These are phyloP conservation scores for Dendrolimus punctatus DNA, from an alignment of 1,140 invertebrate genomes.

Conservation along the genomic window DNA sequence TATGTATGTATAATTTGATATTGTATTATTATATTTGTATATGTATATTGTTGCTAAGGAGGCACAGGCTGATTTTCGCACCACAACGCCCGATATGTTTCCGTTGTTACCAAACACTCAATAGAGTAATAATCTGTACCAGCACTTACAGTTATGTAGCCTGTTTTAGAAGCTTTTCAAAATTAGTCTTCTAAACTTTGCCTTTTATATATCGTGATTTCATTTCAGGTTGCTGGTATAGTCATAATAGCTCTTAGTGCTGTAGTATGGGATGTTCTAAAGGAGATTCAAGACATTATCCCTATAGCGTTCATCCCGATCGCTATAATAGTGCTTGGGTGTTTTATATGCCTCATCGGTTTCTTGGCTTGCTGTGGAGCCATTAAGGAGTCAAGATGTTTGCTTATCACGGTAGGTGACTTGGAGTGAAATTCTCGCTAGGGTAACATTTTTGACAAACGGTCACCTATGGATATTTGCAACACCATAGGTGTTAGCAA, in stretches of 20 bases:
- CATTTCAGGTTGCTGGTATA: conserved; percentile 58
- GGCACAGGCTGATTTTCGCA: too few relatives aligned
- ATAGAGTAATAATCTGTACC: too few relatives aligned
- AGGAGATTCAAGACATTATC: conserved; percentile 11
- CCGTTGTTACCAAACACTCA: too few relatives aligned
- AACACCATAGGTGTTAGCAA: background rate
- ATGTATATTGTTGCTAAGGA: too few relatives aligned
- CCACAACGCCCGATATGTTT: too few relatives aligned
- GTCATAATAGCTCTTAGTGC: conserved; percentile 22
- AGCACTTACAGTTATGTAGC: too few relatives aligned
- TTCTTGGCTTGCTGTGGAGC: conserved; percentile 92
- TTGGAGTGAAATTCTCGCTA: background rate
- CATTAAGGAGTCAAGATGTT: conserved; percentile 83
- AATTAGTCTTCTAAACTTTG: too few relatives aligned
- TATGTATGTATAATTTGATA: too few relatives aligned
- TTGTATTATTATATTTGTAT: too few relatives aligned
- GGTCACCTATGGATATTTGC: too few relatives aligned
- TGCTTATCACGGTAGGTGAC: conserved; percentile 78
- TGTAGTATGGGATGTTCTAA: conserved; percentile 10
- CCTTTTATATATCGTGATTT: conserved; percentile 39
- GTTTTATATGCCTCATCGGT: conserved; percentile 82
- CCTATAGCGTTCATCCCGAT: conserved; percentile 74
- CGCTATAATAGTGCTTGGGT: conserved; percentile 82
- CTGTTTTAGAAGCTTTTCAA: too few relatives aligned
- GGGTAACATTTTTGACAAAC: too few relatives aligned